Base-by-base conservation (phyloP, 2,888 invertebrate genomes). In the Apamea epomidion region DNA sequence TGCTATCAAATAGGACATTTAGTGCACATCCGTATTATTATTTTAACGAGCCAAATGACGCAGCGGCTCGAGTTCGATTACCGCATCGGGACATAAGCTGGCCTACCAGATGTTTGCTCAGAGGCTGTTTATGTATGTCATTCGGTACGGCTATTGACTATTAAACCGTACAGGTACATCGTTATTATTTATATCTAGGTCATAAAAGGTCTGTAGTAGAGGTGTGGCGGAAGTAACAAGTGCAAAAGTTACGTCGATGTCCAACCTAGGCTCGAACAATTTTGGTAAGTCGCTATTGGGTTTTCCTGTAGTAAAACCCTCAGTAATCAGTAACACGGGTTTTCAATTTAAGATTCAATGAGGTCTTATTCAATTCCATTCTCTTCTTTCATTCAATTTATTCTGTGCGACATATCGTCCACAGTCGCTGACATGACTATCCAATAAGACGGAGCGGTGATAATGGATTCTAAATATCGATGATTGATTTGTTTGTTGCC, bases 51-150 rank as follows among this genome's bases (percentile, higher is more conserved):
- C 48, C 42, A 74, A 74, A 78, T 78, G 60, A 68, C 78, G 81
- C 74, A 82, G 76, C 65, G 64, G 78, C 58, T n/a, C 54, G 64
- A 74, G 68, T 86, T 86, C 84, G 81, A 78, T 86, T 86, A 84
- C 82, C 87, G 84, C 76, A 76, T 82, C 72, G 78, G 78, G 78
- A 74, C 64, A 58, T 86, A 82, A 80, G 74, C 48, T 77, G 65
- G 72, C 29, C 60, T 73, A 67, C 73, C 82, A 86, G 84, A 86
- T 85, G 80, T 77, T 73, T 58, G 73, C 72, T 80, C 64, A 54
- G 75, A 81, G 48, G 75, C 65, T 80, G 79, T 79, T 80, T 58
- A 75, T 78, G 62, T 81, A 37, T 76, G 72, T n/a, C 51, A 77
- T 81, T 73, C 75, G 18, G 73, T 74, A 74, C 72, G 69, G 37